phyloP scores from a whole-genome alignment of 2,888 invertebrate species.

The Andrena chrysosceles region DNA sequence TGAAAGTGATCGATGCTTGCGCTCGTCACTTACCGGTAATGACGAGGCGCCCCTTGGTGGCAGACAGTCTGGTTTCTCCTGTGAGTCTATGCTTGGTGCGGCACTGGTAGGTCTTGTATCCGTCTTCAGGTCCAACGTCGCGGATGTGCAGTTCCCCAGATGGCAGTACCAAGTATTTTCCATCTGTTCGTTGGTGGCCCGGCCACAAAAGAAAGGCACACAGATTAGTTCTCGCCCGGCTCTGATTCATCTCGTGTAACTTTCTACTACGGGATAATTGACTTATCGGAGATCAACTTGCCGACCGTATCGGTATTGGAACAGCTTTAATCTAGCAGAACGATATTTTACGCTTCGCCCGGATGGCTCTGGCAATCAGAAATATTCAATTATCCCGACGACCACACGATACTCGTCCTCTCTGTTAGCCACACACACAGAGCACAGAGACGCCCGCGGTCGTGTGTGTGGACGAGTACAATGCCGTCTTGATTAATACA shows the following conservation, averaged over 20 bases:
- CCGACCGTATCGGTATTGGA: slow-evolving; percentile 34
- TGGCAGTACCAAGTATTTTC: slow-evolving; percentile 97
- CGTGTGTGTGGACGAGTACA: slow-evolving; percentile 55
- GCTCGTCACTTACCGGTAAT: slow-evolving; percentile 94
- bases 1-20: slow-evolving; percentile 77
- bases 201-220: slow-evolving; percentile 27
- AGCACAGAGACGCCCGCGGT: neutral
- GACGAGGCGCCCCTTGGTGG: slow-evolving; percentile 96
- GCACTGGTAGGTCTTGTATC: slow-evolving; percentile 97
- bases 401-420: slow-evolving; percentile 64
- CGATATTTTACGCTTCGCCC: slow-evolving; percentile 37
- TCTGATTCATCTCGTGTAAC: slow-evolving; percentile 15
- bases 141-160: slow-evolving; percentile 98
- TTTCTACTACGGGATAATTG: slow-evolving; percentile 66
- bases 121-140: slow-evolving; percentile 97
- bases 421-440: slow-evolving; percentile 1
- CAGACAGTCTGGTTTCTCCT: slow-evolving; percentile 96
- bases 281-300: slow-evolving; percentile 21
- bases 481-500: slow-evolving; percentile 66
- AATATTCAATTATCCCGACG: slow-evolving; percentile 65
- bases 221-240: slow-evolving; percentile 47
- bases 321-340: slow-evolving; percentile 34
- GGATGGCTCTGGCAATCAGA: slow-evolving; percentile 26
- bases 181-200: slow-evolving; percentile 88
- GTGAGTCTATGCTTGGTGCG: slow-evolving; percentile 96